These are phyloP conservation scores for Lanius collurio DNA, from an alignment of 2,113 vertebrate species.

Conservation along the genomic window DNA sequence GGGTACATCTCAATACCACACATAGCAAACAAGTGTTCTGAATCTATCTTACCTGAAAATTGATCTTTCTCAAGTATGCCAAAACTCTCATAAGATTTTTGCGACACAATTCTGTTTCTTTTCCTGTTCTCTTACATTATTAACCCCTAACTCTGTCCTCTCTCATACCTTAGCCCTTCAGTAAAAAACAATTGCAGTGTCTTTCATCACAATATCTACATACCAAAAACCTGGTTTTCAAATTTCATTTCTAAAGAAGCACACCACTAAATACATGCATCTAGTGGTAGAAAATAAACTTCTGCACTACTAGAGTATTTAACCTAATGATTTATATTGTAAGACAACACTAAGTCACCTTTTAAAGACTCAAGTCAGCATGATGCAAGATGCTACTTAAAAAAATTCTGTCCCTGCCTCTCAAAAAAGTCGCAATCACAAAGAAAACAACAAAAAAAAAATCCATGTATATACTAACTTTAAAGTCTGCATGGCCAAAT, in stretches of 20 bases:
- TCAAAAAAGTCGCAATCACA: neutral
- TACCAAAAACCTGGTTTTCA: neutral
- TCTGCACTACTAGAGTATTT: neutral
- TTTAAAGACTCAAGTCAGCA: neutral
- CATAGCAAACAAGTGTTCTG: neutral
- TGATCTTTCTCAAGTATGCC: neutral
- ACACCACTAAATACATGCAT: neutral
- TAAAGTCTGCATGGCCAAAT: conserved; percentile 88
- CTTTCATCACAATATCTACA: neutral
- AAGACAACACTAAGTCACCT: neutral
- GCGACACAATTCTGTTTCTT: neutral
- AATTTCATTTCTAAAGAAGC: neutral
- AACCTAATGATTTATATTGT: neutral
- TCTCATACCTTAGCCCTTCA: neutral
- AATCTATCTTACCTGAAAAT: neutral
- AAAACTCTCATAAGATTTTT: neutral
- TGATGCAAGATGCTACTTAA: neutral
- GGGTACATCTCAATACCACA: neutral
- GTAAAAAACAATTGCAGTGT: neutral
- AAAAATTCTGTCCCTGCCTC: neutral
- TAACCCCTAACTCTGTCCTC: neutral
- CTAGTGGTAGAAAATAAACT: neutral
- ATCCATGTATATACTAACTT: conserved; percentile 78
- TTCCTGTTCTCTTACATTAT: neutral
- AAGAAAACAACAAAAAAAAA: neutral